Conservation (phyloP, 2,888 invertebrate species). For the Lochmaea capreae region DNA sequence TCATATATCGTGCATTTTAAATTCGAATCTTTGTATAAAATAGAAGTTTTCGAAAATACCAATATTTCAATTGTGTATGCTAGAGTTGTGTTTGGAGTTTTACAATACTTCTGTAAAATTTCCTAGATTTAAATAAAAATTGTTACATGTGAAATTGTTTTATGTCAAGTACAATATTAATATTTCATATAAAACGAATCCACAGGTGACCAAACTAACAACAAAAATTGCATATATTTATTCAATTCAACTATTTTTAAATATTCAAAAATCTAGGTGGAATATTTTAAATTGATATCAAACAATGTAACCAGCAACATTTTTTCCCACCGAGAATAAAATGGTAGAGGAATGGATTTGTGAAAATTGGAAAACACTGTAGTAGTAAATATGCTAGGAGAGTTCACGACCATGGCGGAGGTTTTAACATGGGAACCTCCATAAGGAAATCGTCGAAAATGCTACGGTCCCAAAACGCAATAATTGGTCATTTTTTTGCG, state of each 20-base stretch:
- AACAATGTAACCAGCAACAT: not conserved
- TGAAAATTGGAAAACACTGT: not conserved
- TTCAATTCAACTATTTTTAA: not conserved
- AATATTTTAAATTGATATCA: not conserved
- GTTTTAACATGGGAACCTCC: too few species aligned
- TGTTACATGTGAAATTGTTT: not conserved
- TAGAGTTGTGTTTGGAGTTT: too few species aligned
- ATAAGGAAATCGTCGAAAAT: too few species aligned
- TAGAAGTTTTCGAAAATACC: not conserved
- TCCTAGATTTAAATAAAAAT: too few species aligned
- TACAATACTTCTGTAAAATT: too few species aligned
- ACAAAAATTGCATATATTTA: not conserved
- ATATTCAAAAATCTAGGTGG: not conserved
- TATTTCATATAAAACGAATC: not conserved
- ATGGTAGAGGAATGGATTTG: not conserved
- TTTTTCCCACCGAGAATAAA: not conserved
- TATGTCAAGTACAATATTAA: not conserved
- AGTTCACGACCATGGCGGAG: too few species aligned
- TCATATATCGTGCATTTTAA: conserved; percentile 15
- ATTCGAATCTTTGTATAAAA: not conserved
- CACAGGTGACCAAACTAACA: not conserved
- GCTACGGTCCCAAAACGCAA: too few species aligned
- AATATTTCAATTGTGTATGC: too few species aligned
- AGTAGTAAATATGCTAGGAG: too few species aligned
- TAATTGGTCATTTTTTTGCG: too few species aligned